Base-by-base conservation (phyloP, 2,113 vertebrate genomes). In the Leptobrachium ailaonicum region DNA sequence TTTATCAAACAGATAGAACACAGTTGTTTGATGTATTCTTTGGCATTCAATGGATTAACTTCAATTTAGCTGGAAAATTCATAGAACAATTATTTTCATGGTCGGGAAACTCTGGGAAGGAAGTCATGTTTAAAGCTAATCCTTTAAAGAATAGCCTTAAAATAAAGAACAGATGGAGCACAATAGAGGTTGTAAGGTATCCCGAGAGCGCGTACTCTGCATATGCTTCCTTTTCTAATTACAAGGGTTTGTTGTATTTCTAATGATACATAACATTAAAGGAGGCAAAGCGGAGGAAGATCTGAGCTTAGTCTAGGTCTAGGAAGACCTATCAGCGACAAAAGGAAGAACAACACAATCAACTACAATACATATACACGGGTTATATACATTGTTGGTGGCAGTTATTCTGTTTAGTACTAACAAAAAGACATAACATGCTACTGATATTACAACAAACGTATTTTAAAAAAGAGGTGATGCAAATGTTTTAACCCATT, bases 251-350 rank as follows among this genome's bases (percentile, higher is more conserved):
- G 5, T 42, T 42, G 66, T 68, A 6, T 42, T 68, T 9, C 12
- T 68, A 68, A 68, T 68, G 40, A 68, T 68, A 42, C 66, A 68
- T 68, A 42, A 68, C 66, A 13, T 68, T 68, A 12, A 41, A 68
- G 66, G 2, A 41, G 41, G 12, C 66, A 43, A 12, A 68, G 43
- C 41, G 66, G 11, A 43, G 7, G 42, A 68, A 41, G 41, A 2
- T 4, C 66, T 7, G 2, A 9, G 12, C 11, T 68, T 68, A 9
- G 42, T 43, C 12, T 13, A 68, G 2, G 32, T 66, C 63, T 66
- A 41, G 45, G 3, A 47, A 47, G 8, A n/a, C n/a, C 45, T 4
- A 8, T 8, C 45, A 47, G 45, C 8, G 3, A 47, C 45, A 47
- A 47, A 47, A 47, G 3, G 45, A 3, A 47, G 45, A 47, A 47